Percentiles rank a stretch among this genome's conserved stretches.
phyloP scores from a whole-genome alignment of 53 echinoderm and acorn worm species.

The Arbacia lixula region DNA sequence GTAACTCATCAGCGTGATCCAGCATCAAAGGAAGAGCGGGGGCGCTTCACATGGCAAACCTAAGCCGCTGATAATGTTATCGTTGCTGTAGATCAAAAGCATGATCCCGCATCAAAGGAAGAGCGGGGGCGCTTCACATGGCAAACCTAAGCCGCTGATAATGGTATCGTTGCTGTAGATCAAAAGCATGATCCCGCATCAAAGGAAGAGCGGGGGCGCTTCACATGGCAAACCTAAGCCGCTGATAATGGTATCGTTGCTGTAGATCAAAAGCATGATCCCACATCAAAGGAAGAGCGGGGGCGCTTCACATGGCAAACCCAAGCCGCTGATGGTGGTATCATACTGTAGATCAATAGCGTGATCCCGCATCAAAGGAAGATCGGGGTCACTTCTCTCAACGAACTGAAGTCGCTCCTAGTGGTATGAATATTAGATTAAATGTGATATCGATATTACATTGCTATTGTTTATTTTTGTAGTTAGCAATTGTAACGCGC shows the following conservation, averaged over 20 bases:
- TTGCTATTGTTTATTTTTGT: too few species aligned
- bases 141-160: too few species aligned
- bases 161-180: not conserved
- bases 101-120: not conserved
- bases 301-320: too few species aligned
- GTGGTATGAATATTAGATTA: too few species aligned
- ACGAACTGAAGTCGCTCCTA: too few species aligned
- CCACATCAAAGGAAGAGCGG: too few species aligned
- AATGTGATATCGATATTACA: too few species aligned
- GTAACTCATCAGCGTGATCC: constrained; percentile 2
- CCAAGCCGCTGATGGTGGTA: too few species aligned
- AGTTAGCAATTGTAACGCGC: too few species aligned
- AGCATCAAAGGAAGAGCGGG: too few species aligned
- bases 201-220: not conserved
- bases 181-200: not conserved
- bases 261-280: not conserved
- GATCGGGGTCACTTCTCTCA: not conserved
- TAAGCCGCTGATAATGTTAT: not conserved
- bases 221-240: too few species aligned
- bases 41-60: too few species aligned
- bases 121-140: not conserved
- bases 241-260: not conserved
- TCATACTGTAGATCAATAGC: not conserved
- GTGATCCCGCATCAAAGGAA: not conserved
- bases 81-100: not conserved